phyloP scores from a whole-genome alignment of 2,888 invertebrate species.

The Drosophila hawaiiensis region DNA sequence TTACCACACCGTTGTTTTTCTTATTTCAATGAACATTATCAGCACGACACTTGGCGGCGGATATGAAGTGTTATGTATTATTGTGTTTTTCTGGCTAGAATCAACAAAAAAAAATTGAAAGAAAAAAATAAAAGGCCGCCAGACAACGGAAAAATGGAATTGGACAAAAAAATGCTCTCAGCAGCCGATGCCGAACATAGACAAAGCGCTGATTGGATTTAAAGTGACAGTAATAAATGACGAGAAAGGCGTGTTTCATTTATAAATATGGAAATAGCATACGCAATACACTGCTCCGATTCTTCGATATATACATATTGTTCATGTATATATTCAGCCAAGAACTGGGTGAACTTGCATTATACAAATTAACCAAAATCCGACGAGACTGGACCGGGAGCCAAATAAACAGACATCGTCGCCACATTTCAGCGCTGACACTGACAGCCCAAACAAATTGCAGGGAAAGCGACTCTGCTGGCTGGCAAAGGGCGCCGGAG shows the following conservation, averaged over 20 bases:
- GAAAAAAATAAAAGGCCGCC: constrained; percentile 2
- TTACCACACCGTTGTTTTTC: constrained; percentile 46
- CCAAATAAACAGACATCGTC: constrained; percentile 64
- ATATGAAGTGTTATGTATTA: constrained; percentile 47
- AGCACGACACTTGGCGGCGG: constrained; percentile 50
- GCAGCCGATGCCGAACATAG: constrained; percentile 56
- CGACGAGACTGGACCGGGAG: constrained; percentile 37
- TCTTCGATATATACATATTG: constrained; percentile 7
- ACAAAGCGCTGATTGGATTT: constrained; percentile 82
- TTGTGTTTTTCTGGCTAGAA: constrained; percentile 17
- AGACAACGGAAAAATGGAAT: constrained; percentile 4
- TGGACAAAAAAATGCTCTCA: constrained; percentile 22
- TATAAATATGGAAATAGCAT: constrained; percentile 62
- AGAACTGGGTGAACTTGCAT: constrained; percentile 50
- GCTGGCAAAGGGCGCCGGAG: not conserved
- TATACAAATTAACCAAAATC: constrained; percentile 35
- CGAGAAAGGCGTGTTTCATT: constrained; percentile 78
- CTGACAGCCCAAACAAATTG: constrained; percentile 79
- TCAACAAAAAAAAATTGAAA: not conserved
- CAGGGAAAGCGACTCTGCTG: constrained; percentile 23
- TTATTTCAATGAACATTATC: constrained; percentile 59
- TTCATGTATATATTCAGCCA: not conserved
- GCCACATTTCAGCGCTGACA: constrained; percentile 67
- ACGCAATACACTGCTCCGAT: constrained; percentile 27
- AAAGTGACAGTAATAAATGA: constrained; percentile 83